Evolutionary conservation across 1,140 invertebrate species (phyloP).

Genomic region (Homarus americanus): DNA sequence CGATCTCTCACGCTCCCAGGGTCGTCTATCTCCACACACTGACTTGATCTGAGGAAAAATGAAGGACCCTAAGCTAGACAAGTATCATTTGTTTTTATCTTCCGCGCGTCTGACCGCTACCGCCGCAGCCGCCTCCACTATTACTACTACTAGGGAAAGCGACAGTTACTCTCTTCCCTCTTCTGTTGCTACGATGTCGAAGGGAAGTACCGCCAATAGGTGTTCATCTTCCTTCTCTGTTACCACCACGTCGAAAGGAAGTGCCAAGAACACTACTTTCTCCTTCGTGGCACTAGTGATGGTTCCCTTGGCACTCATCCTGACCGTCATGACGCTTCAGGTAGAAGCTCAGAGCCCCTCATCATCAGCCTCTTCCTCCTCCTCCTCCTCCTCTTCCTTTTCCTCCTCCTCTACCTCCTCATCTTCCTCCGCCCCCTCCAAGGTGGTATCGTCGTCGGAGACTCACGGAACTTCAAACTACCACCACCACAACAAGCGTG

Average conservation of each 20-base stretch:
- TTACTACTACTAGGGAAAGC: too few relatives aligned
- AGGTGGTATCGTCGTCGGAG: too few relatives aligned
- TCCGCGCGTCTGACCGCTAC: too few relatives aligned
- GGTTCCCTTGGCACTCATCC: neutral
- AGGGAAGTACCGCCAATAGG: too few relatives aligned
- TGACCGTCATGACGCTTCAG: neutral
- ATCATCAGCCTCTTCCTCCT: too few relatives aligned
- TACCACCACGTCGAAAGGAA: neutral
- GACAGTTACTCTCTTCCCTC: too few relatives aligned
- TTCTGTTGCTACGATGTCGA: too few relatives aligned
- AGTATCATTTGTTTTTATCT: neutral
- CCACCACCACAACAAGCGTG: constrained; percentile 52
- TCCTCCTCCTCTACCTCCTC: too few relatives aligned
- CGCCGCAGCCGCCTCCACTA: too few relatives aligned
- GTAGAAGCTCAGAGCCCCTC: neutral
- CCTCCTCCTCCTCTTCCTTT: too few relatives aligned
- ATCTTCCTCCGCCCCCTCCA: too few relatives aligned
- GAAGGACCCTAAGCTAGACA: neutral
- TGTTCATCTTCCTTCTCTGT: neutral
- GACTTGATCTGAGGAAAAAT: neutral
- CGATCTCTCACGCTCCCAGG: neutral
- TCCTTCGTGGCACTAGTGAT: neutral
- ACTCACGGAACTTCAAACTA: neutral
- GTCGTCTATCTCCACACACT: neutral
- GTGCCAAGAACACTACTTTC: neutral